Percentiles rank a stretch among this genome's conserved stretches.
phyloP scores from a whole-genome alignment of 2,113 vertebrate species.

The Genyomyrus donnyi region DNA sequence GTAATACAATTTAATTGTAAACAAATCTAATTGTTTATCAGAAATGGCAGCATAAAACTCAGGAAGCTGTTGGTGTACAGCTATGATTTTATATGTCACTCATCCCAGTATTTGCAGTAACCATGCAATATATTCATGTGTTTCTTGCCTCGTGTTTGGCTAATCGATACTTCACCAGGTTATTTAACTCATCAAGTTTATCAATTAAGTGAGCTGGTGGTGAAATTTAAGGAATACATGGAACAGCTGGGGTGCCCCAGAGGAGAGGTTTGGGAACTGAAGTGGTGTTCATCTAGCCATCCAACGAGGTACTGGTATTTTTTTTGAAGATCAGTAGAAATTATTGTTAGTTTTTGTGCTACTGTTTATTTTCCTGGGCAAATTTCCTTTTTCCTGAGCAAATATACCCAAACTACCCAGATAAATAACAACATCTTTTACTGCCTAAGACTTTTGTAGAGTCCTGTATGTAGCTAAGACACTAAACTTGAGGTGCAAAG shows the following conservation, averaged over 20 bases:
- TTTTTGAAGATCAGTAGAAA: neutral
- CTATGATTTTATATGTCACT: neutral
- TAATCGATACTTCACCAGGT: neutral
- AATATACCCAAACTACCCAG: neutral
- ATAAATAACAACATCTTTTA: neutral
- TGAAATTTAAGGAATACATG: neutral
- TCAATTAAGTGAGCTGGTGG: neutral
- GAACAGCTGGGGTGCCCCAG: neutral
- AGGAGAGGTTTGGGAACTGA: neutral
- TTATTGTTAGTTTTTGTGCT: neutral
- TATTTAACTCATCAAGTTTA: neutral
- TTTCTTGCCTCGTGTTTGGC: neutral
- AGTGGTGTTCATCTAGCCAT: neutral
- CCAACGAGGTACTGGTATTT: neutral
- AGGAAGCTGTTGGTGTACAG: neutral
- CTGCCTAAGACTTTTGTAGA: neutral
- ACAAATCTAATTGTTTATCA: neutral
- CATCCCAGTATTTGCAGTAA: neutral
- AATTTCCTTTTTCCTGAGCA: neutral
- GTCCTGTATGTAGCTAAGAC: neutral
- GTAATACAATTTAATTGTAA: neutral
- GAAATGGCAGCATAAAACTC: neutral
- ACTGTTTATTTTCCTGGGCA: neutral
- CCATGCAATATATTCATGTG: neutral
- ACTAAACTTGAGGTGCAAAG: neutral